Conservation (phyloP, 2,888 invertebrate genomes). For the Dermolepida albohirtum region DNA sequence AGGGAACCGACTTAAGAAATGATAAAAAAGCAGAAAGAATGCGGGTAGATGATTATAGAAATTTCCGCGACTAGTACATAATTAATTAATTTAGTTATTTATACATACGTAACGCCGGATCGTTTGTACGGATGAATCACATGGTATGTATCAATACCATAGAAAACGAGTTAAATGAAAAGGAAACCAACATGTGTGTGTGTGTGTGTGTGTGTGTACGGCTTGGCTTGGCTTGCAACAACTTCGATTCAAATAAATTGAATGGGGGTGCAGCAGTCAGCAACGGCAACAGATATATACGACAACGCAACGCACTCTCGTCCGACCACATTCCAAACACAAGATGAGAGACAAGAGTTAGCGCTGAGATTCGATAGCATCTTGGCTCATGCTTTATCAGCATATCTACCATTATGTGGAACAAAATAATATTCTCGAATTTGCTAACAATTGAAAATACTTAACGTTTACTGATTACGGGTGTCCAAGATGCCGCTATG, state of each 20-base stretch:
- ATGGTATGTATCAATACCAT: not conserved
- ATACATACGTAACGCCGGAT: no score
- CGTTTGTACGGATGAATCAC: not conserved
- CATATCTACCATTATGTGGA: constrained; percentile 26
- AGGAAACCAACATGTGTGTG: constrained; percentile 9
- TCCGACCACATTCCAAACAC: constrained; percentile 50
- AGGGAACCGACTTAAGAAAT: no score
- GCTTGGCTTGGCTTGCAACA: constrained; percentile 21
- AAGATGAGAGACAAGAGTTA: constrained; percentile 43
- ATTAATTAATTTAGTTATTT: no score
- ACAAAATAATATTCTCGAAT: constrained; percentile 30
- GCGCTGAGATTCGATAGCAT: constrained; percentile 31
- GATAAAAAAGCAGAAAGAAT: no score
- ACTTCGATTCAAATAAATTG: constrained; percentile 47
- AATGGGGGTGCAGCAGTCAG: constrained; percentile 48
- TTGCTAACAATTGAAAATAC: constrained; percentile 35
- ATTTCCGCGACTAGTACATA: no score
- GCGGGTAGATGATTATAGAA: no score
- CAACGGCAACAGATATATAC: constrained; percentile 7
- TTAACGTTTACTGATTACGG: constrained; percentile 12
- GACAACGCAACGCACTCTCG: constrained; percentile 46
- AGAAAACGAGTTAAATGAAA: constrained; percentile 23
- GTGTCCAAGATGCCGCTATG: not conserved
- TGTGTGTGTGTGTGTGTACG: not conserved
- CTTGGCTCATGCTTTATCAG: constrained; percentile 30